Base-by-base conservation (phyloP, 2,113 vertebrate genomes). In the Leuciscus idus region DNA sequence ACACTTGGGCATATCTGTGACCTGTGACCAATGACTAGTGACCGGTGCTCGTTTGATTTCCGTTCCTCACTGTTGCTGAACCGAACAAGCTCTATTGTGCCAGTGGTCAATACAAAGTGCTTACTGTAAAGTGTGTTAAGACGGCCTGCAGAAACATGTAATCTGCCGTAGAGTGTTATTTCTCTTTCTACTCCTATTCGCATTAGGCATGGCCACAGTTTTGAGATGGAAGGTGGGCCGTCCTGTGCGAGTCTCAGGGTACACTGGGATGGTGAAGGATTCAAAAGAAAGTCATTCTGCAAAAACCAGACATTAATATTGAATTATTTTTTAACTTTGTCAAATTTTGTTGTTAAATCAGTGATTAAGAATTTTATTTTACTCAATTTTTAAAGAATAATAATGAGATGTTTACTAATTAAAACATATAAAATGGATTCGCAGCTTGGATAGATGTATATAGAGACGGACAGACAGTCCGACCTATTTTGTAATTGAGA, bases 11-110 rank as follows among this genome's bases (percentile, higher is more conserved):
- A 28, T 26, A 19, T 81, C 36, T 46, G 78, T 80, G 21, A 62
- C 57, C 77, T 80, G 77, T 80, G 52, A 80, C 57, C 77, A 55
- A 55, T 77, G 59, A 70, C 62, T 68, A 79, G 48, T 55, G 66
- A 72, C 30, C 15, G 50, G 64, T 19, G 13, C 62, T 70, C 72
- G 66, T 79, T 68, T 79, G 21, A 57, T 68, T 79, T 52, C 62
- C 17, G 4, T n/a, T 85, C 12, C 3, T 55, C 50, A 43, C 15
- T 66, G 72, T 23, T 62, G 59, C 43, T 46, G 61, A 77, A 78
- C 52, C 43, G 52, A 85, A 64, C 30, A 23, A 57, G 76, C 26
- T 78, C 76, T 36, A 13, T 78, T 80, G 55, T 80, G 33, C 4
- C 21, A 9, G 73, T 77, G 43, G n/a, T 61, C 43, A 68, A 33